Conservation (phyloP, 2,113 vertebrate genomes). For the Phaethon lepturus region DNA sequence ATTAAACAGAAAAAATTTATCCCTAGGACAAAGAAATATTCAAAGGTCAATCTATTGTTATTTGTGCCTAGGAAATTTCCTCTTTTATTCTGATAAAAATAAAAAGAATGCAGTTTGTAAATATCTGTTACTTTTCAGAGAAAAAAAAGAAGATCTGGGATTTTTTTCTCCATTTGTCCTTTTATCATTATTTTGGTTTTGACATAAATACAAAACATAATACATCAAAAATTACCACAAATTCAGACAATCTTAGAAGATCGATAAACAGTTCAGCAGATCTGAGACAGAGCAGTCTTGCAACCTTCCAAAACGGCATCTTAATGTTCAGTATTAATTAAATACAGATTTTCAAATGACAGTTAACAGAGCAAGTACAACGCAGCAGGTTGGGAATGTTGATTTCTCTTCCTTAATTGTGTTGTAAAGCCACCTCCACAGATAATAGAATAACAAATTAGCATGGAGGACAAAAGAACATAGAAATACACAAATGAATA, state of each 20-base stretch:
- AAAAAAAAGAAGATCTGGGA: not conserved
- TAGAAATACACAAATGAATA: not conserved
- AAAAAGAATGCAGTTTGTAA: not conserved
- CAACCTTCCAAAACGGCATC: not conserved
- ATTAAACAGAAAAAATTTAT: constrained; percentile 25
- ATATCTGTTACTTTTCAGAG: not conserved
- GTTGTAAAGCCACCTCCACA: constrained; percentile 25
- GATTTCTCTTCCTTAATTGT: constrained; percentile 56
- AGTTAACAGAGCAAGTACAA: constrained; percentile 13
- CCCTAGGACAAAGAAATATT: not conserved
- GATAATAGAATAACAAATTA: constrained; percentile 51
- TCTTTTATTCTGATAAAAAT: not conserved
- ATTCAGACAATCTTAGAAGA: not conserved
- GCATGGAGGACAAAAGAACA: constrained; percentile 48
- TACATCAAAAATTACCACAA: not conserved
- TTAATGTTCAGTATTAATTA: constrained; percentile 35
- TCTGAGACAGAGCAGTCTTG: not conserved
- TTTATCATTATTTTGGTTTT: not conserved
- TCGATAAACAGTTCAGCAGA: not conserved
- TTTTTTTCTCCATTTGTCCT: not conserved
- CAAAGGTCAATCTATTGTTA: not conserved
- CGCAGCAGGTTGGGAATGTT: constrained; percentile 15
- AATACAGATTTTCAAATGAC: constrained; percentile 31
- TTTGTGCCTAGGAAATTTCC: not conserved
- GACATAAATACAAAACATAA: not conserved